A percentile compares a stretch with the other conserved stretches of the same genome.
Evolutionary conservation across 1,140 invertebrate genomes (phyloP).

Genomic region (Drosophila bocki): DNA sequence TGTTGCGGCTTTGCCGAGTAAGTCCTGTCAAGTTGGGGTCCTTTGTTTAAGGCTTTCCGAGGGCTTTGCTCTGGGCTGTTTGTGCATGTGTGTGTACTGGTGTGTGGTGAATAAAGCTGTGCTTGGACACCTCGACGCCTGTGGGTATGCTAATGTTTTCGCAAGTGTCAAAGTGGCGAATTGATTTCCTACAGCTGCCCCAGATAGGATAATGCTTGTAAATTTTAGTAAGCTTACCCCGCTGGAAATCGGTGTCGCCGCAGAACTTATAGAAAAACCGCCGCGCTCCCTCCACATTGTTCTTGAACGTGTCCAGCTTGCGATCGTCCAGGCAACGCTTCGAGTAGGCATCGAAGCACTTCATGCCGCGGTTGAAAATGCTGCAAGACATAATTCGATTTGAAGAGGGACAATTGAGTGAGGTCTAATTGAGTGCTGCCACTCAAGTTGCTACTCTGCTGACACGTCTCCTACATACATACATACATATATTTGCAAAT

Average conservation of each 20-base stretch:
- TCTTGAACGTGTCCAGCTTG: constrained; percentile 67
- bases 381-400: constrained; percentile 59
- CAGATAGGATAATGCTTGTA: neutral
- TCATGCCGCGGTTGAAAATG: constrained; percentile 80
- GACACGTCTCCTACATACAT: constrained; percentile 1
- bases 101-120: neutral
- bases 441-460: constrained; percentile 11
- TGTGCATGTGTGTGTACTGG: constrained; percentile 13
- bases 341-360: constrained; percentile 78
- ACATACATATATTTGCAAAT: constrained; percentile 9
- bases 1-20: constrained; percentile 8
- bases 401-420: constrained; percentile 23
- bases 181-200: neutral
- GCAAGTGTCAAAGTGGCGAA: constrained; percentile 8
- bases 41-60: constrained; percentile 6
- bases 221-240: constrained; percentile 51
- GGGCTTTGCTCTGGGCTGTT: constrained; percentile 1
- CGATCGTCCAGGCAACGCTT: constrained; percentile 68
- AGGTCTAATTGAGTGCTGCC: constrained; percentile 25
- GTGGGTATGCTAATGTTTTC: constrained; percentile 22
- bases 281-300: constrained; percentile 76
- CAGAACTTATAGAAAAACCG: constrained; percentile 80
- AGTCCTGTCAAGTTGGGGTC: constrained; percentile 22
- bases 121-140: constrained; percentile 11
- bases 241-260: constrained; percentile 70